Conservation (phyloP, 2,888 invertebrate genomes). For the Cheilosia scutellata region DNA sequence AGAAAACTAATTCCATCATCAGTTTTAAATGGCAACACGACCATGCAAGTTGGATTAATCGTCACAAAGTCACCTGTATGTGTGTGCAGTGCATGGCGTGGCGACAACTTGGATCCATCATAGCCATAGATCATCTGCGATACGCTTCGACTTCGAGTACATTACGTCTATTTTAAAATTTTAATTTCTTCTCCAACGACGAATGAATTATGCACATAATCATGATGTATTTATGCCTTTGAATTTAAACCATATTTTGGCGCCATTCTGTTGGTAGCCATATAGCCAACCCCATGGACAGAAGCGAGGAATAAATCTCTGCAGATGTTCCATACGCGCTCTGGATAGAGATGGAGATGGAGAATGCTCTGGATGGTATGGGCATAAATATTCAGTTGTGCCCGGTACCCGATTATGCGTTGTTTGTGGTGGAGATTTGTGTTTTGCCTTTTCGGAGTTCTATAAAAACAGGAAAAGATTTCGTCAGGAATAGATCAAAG, state of each 20-base stretch:
- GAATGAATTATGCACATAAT: constrained; percentile 70
- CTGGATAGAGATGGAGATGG: neutral
- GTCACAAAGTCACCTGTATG: neutral
- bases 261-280: constrained; percentile 56
- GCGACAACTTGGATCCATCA: constrained; percentile 22
- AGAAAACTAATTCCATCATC: neutral
- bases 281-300: constrained; percentile 42
- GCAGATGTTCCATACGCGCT: constrained; percentile 47
- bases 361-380: constrained; percentile 1
- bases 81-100: neutral
- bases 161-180: constrained; percentile 64
- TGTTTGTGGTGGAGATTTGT: constrained; percentile 23
- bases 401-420: neutral
- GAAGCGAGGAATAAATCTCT: constrained; percentile 23
- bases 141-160: neutral
- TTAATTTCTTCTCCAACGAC: constrained; percentile 50
- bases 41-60: neutral
- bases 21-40: neutral
- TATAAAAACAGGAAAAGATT: constrained; percentile 70
- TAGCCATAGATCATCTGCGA: constrained; percentile 31
- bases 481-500: constrained; percentile 72
- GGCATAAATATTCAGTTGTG: constrained; percentile 40
- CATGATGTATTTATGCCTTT: constrained; percentile 62
- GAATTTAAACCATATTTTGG: constrained; percentile 67
- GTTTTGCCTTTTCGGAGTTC: constrained; percentile 41